Base-by-base conservation (phyloP, 2,113 vertebrate species). In the Leiothrix lutea region DNA sequence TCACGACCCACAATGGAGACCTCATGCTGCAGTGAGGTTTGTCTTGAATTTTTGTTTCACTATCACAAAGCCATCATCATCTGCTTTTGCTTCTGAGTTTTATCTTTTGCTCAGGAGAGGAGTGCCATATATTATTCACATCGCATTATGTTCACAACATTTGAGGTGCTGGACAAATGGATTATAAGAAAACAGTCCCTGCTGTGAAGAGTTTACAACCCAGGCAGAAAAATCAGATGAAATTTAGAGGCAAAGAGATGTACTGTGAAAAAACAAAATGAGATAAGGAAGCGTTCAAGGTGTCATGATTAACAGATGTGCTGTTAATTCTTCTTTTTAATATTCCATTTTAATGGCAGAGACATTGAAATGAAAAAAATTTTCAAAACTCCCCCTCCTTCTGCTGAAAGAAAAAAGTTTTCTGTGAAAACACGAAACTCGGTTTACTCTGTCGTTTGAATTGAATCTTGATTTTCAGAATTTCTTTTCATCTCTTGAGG, bases 1-100 rank as follows among this genome's bases (percentile, higher is more conserved):
- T 96, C 93, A 96, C 73, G 93, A 95, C 80, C 86, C 93, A 91
- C 81, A 75, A 45, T 90, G 93, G 94, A 93, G 86, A 92, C 90
- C 88, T 88, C 92, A 87, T 83, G 90, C 94, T 97, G 96, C 70
- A 94, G 78, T 6, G 81, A 80, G 58, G 60, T 88, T 93, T 80
- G 57, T 79, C 82, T 86, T 58, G 80, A 80, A 75, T 84, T 90
- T 78, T 78, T 92, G 48, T 93, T 91, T 88, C 60, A 22, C 80
- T 94, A 60, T 83, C 86, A 89, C 92, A 93, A 80, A 96, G 75
- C 58, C 88, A 90, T 88, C 91, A 88, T 92, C 86, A 48, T 82
- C 89, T 79, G 74, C 22, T 71, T 80, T 89, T 85, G 67, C 62
- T 70, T 89, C 92, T 40, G 74, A 82, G 80, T 35, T 96, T 79